A percentile compares a stretch with the other conserved stretches of the same genome.
phyloP scores from a whole-genome alignment of 1,140 invertebrate genomes.

The Drosophila yakuba region DNA sequence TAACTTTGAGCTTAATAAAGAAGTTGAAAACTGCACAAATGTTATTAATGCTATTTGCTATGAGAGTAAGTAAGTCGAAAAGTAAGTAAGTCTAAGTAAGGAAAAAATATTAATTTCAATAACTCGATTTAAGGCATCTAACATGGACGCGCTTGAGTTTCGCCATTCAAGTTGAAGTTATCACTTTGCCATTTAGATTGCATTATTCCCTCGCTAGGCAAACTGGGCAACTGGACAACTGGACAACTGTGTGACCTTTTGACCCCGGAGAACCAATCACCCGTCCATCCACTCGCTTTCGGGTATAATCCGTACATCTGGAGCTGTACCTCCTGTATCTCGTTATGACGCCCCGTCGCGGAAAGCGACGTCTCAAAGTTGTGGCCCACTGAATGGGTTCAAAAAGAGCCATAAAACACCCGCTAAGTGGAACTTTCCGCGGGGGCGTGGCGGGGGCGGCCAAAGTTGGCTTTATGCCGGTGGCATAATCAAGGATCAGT shows the following conservation, averaged over 20 bases:
- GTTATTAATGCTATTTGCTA: too few species aligned
- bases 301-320: not conserved
- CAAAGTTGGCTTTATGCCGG: slow-evolving; percentile 51
- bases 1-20: too few species aligned
- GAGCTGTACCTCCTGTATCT: not conserved
- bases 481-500: slow-evolving; percentile 54
- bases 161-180: not conserved
- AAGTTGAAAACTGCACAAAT: too few species aligned
- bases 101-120: too few species aligned
- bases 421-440: slow-evolving; percentile 11
- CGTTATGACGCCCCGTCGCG: slow-evolving; percentile 2
- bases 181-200: slow-evolving; percentile 3
- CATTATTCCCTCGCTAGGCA: not conserved
- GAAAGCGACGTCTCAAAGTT: slow-evolving; percentile 19
- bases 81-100: too few species aligned
- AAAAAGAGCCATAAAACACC: slow-evolving; percentile 45
- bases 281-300: not conserved
- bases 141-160: too few species aligned
- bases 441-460: not conserved
- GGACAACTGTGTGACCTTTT: not conserved
- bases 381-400: slow-evolving; percentile 12
- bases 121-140: too few species aligned
- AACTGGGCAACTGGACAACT: not conserved
- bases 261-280: not conserved
- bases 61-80: too few species aligned